phyloP scores from a whole-genome alignment of 2,888 invertebrate species.

The Neoscelio sp. region DNA sequence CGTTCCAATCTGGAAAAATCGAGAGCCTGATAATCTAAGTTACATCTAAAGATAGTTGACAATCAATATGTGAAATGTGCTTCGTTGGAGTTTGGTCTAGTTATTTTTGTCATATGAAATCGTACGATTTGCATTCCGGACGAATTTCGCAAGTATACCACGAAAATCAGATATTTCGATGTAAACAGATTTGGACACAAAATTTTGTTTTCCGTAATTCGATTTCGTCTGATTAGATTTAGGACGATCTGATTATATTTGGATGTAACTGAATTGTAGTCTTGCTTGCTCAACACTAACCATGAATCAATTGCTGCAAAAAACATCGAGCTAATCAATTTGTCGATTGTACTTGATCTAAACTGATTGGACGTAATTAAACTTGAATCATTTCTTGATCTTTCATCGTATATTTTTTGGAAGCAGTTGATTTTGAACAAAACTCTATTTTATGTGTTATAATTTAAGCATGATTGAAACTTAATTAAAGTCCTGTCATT shows the following conservation, averaged over 20 bases:
- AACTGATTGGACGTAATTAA: too few relatives aligned
- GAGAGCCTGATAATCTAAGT: too few relatives aligned
- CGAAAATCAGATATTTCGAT: conserved; percentile 20
- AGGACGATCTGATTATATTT: conserved; percentile 5
- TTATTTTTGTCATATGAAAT: too few relatives aligned
- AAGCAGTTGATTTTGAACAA: too few relatives aligned
- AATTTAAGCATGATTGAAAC: conserved; percentile 7
- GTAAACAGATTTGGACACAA: conserved; percentile 19
- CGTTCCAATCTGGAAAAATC: too few relatives aligned
- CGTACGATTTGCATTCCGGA: too few relatives aligned
- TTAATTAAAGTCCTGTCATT: conserved; percentile 25
- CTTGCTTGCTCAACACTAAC: conserved; percentile 10
- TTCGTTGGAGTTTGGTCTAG: too few relatives aligned
- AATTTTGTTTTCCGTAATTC: conserved; percentile 19
- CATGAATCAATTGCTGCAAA: conserved; percentile 1
- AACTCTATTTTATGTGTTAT: background rate
- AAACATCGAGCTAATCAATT: conserved; percentile 1
- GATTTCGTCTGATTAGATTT: conserved; percentile 27
- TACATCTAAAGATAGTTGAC: too few relatives aligned
- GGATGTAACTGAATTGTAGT: conserved; percentile 16
- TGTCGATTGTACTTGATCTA: background rate
- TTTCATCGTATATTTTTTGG: too few relatives aligned
- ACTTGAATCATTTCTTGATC: background rate
- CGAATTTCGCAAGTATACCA: too few relatives aligned
- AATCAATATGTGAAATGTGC: too few relatives aligned